Evolutionary conservation across 2,113 vertebrate species (phyloP), one percentile per base, ranked within the genome.

Genomic region (Anolis sagrei): DNA sequence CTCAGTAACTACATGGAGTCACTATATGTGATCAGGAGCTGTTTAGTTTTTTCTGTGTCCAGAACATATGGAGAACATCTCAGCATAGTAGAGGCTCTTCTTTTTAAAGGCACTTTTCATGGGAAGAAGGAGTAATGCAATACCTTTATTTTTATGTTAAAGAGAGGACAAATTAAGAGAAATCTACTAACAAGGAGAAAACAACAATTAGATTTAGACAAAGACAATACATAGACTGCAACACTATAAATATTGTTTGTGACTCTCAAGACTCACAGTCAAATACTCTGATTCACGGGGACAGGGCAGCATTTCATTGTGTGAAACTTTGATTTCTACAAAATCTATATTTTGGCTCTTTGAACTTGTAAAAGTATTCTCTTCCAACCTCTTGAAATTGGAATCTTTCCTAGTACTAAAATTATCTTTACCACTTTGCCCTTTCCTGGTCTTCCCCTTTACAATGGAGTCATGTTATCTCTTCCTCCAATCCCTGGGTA

Each of bases 321-420:
- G 39, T 2, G 75, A 7, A 80, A 27, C 23, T 82, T 48, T 58
- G 21, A 32, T 88, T 23, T 6, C 16, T 32, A 75, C 81, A 0
- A 83, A 44, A 62, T 79, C 76, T 86, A 74, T 74, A 8, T 29
- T 49, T 66, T 77, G n/a, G 64, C 1, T 29, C 48, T 76, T 88
- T 66, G 39, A 88, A 86, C 19, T 32, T 70, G 1, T 70, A 54
- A 1, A 70, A 8, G 54, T 89, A 29, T 49, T 89, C n/a, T 89
- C 21, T 49, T 90, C 44, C 3, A 25, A 78, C 80, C n/a, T 80
- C 87, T 49, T 23, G 7, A 62, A 69, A 84, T 7, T 81, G 39
- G 11, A 87, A 79, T 51, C 0, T 68, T 86, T 84, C 32, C 81
- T 64, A 88, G 83, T 78, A 61, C n/a, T 54, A 34, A 85, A 69